Evolutionary conservation across 2,113 vertebrate genomes (phyloP).

Genomic region (Vidua chalybeata): DNA sequence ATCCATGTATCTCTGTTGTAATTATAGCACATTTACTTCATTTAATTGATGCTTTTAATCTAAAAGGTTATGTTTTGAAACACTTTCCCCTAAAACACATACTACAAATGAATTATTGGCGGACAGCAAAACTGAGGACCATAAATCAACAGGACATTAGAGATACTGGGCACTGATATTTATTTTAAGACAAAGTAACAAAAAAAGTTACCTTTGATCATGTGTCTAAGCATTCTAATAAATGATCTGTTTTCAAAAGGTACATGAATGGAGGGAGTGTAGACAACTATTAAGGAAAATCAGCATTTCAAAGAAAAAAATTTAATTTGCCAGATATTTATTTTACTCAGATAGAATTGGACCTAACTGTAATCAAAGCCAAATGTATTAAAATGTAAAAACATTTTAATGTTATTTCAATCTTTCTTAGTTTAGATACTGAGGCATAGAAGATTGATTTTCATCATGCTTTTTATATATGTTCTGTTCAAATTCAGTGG

Average conservation of each 20-base stretch:
- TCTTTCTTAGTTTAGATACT: neutral
- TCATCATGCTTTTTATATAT: neutral
- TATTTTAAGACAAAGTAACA: slow-evolving; percentile 14
- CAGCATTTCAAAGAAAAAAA: neutral
- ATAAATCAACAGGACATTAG: neutral
- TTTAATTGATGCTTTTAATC: slow-evolving; percentile 52
- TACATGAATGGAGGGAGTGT: neutral
- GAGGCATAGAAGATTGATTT: neutral
- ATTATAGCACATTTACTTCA: slow-evolving; percentile 43
- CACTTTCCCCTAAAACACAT: neutral
- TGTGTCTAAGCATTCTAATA: neutral
- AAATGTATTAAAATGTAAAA: neutral
- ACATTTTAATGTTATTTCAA: neutral
- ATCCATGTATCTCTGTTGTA: neutral
- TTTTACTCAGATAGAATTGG: neutral
- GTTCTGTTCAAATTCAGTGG: neutral
- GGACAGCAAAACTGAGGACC: neutral
- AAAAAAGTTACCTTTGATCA: neutral
- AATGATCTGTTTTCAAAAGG: neutral
- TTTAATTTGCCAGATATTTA: neutral
- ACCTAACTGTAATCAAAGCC: neutral
- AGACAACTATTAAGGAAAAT: neutral
- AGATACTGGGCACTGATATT: neutral
- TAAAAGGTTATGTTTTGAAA: slow-evolving; percentile 53
- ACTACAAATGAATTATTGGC: neutral